Conservation (phyloP, 2,888 invertebrate species). For the Drosophila setosimentum region DNA sequence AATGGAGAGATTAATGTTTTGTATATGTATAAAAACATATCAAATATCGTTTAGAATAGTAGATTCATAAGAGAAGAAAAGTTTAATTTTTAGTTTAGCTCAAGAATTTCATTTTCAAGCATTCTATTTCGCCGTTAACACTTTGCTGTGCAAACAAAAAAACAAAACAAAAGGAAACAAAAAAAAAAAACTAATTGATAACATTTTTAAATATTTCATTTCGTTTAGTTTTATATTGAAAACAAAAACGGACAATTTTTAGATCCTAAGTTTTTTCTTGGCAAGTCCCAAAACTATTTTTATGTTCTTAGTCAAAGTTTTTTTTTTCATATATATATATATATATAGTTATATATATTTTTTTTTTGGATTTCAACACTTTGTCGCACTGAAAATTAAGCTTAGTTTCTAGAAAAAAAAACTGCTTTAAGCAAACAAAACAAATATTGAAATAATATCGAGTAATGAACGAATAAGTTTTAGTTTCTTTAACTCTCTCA, state of each 20-base stretch:
- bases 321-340: constrained; percentile 7
- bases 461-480: not conserved
- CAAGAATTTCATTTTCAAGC: constrained; percentile 33
- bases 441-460: constrained; percentile 14
- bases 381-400: constrained; percentile 22
- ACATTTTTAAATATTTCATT: constrained; percentile 1
- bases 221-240: constrained; percentile 7
- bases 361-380: constrained; percentile 10
- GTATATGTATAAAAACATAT: constrained; percentile 48
- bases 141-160: constrained; percentile 72
- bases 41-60: not conserved
- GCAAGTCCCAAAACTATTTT: constrained; percentile 35
- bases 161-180: not conserved
- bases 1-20: constrained; percentile 78
- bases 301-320: constrained; percentile 50
- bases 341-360: constrained; percentile 5
- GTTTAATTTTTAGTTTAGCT: constrained; percentile 48
- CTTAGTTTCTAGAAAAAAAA: constrained; percentile 13
- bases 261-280: constrained; percentile 12
- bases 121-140: constrained; percentile 25
- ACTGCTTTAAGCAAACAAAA: constrained; percentile 50
- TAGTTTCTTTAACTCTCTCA: constrained; percentile 1
- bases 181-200: not conserved
- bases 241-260: constrained; percentile 8
- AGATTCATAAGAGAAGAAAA: constrained; percentile 15